phyloP scores from a whole-genome alignment of 2,113 vertebrate species.

The Falco punctatus region DNA sequence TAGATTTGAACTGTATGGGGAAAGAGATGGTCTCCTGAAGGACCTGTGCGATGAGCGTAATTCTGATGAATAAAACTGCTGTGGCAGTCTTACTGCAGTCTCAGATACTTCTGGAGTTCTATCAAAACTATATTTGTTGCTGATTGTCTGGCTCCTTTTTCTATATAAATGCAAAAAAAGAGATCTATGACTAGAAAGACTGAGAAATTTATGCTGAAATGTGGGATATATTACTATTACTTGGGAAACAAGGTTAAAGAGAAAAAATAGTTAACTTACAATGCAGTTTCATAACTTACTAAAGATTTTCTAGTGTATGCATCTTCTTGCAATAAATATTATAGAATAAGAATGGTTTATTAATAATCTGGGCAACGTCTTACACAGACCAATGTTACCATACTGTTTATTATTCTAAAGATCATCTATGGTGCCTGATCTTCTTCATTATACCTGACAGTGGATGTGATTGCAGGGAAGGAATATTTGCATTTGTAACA shows the following conservation, averaged over 20 bases:
- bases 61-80: background rate
- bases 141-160: background rate
- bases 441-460: background rate
- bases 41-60: background rate
- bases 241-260: background rate
- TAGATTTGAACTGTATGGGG: background rate
- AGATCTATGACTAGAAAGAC: background rate
- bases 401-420: background rate
- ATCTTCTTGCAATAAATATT: background rate
- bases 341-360: background rate
- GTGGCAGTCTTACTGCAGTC: background rate
- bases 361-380: background rate
- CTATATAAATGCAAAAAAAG: background rate
- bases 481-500: slow-evolving; percentile 9
- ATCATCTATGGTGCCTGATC: background rate
- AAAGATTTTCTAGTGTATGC: background rate
- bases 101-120: background rate
- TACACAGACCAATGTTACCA: background rate
- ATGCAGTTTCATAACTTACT: fast-evolving
- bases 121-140: background rate
- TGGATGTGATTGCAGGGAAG: background rate
- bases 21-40: background rate
- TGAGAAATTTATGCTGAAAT: background rate
- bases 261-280: background rate
- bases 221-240: background rate